Base-by-base conservation (phyloP, 2,797 vertebrate species). In the Lepilemur ruficaudatus region DNA sequence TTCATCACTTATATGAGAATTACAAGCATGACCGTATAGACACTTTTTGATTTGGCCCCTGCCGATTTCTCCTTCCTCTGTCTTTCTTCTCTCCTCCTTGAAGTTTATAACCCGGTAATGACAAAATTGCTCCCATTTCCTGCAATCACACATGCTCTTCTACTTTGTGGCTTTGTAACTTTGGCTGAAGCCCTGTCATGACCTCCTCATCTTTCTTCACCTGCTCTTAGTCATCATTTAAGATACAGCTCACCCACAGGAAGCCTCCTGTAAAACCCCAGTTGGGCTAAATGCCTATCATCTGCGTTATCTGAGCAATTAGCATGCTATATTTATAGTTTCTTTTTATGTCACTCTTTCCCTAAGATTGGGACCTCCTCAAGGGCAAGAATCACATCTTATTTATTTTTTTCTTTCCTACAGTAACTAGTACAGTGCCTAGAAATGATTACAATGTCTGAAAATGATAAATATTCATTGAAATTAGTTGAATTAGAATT, bases 101-200 rank as follows among this genome's bases (percentile, higher is more conserved):
- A 88, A 89, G 15, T 83, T 93, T 89, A 89, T 28, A 94, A 61
- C 59, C 90, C 55, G 46, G 93, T 95, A 94, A 84, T 87, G 83
- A 85, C 59, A 91, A 75, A 92, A 97, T 95, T 86, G 82, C 93
- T 96, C 94, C 94, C 65, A 89, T 95, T 97, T 94, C 93, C 91
- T 93, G 73, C 59, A 93, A 52, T 67, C 91, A 89, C 41, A 69
- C 80, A 86, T 6, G 52, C 46, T 59, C 30, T 93, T 30, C 43
- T 86, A 5, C 57, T 72, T 73, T 86, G 88, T 70, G 90, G 63
- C 84, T 96, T 95, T 96, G 90, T 95, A 28, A 52, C 82, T 91
- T 80, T 55, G 50, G 23, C 38, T 20, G 82, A 89, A 96, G 93
- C 28, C 41, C 93, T 70, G 85, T 23, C 61, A 35, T 3, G 22